Conservation (phyloP, 1,140 invertebrate species). For the Drosophila erecta region DNA sequence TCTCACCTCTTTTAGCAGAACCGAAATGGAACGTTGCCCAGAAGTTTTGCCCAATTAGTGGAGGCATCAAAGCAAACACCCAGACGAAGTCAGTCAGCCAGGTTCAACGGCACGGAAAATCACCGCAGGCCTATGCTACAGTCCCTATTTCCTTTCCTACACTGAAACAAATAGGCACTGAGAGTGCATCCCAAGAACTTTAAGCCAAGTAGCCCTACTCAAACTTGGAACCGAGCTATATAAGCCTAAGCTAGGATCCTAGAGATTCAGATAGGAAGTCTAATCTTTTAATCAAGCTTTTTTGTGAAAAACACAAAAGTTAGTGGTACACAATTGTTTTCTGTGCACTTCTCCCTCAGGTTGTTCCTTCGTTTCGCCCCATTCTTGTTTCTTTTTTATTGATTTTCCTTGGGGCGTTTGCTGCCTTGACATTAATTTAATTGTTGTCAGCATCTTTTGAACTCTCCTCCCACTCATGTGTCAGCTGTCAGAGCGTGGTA, state of each 20-base stretch:
- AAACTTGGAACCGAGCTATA: no score
- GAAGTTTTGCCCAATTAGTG: slow-evolving; percentile 73
- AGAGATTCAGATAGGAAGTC: no score
- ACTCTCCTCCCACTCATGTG: slow-evolving; percentile 40
- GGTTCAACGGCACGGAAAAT: slow-evolving; percentile 77
- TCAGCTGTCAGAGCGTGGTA: slow-evolving; percentile 65
- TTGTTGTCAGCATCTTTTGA: slow-evolving; percentile 83
- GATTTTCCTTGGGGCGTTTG: slow-evolving; percentile 58
- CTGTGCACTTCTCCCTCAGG: slow-evolving; percentile 16
- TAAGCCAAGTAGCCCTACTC: background rate
- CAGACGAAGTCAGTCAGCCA: slow-evolving; percentile 33
- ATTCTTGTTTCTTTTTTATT: slow-evolving; percentile 49
- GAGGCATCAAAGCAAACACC: slow-evolving; percentile 40
- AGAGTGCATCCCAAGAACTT: no score
- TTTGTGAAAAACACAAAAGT: no score
- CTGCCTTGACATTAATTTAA: slow-evolving; percentile 78
- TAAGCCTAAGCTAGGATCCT: no score
- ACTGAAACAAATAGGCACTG: background rate
- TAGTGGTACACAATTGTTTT: background rate
- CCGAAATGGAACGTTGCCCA: slow-evolving; percentile 41
- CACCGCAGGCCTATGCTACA: slow-evolving; percentile 33
- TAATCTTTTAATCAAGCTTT: no score
- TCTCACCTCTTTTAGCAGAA: slow-evolving; percentile 43
- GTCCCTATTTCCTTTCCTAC: slow-evolving; percentile 4
- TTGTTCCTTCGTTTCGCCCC: slow-evolving; percentile 31